Evolutionary conservation across 2,888 invertebrate genomes (phyloP).

Genomic region (Drosophila falleni): DNA sequence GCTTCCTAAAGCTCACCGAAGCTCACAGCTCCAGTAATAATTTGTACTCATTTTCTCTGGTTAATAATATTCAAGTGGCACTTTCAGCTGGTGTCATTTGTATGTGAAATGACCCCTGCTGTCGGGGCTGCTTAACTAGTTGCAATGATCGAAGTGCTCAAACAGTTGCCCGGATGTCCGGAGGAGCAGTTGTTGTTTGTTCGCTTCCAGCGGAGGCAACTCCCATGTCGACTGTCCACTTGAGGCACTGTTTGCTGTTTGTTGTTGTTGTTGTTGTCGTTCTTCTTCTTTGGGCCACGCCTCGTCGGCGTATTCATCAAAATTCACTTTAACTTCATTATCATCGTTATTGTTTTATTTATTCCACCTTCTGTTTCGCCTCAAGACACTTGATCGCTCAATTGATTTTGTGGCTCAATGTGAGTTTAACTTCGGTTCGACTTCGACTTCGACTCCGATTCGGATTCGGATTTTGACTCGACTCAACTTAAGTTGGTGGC

Average conservation of each 20-base stretch:
- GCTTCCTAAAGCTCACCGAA: not conserved
- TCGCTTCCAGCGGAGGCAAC: conserved; percentile 32
- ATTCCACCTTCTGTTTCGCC: conserved; percentile 85
- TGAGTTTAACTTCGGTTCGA: conserved; percentile 20
- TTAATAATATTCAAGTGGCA: conserved; percentile 20
- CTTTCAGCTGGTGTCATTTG: conserved; percentile 24
- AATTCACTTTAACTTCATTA: conserved; percentile 85
- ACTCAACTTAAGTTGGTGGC: conserved; percentile 25
- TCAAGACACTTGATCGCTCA: conserved; percentile 85
- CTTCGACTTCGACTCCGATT: not conserved
- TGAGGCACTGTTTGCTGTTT: conserved; percentile 2
- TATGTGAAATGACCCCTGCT: not conserved
- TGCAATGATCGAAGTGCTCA: conserved; percentile 42
- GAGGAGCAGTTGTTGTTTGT: conserved; percentile 26
- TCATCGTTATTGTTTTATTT: conserved; percentile 85
- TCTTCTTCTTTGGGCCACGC: conserved; percentile 65
- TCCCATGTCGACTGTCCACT: conserved; percentile 50
- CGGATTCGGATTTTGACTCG: not conserved
- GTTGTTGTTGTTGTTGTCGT: too few relatives aligned
- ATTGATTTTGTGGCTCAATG: conserved; percentile 78
- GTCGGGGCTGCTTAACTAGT: conserved; percentile 22
- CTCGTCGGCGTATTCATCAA: conserved; percentile 83
- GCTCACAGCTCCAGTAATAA: not conserved
- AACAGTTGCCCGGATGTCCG: conserved; percentile 65
- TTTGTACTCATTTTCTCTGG: not conserved